Base-by-base conservation (phyloP, 2,888 invertebrate genomes). In the Aleiodes alternator region DNA sequence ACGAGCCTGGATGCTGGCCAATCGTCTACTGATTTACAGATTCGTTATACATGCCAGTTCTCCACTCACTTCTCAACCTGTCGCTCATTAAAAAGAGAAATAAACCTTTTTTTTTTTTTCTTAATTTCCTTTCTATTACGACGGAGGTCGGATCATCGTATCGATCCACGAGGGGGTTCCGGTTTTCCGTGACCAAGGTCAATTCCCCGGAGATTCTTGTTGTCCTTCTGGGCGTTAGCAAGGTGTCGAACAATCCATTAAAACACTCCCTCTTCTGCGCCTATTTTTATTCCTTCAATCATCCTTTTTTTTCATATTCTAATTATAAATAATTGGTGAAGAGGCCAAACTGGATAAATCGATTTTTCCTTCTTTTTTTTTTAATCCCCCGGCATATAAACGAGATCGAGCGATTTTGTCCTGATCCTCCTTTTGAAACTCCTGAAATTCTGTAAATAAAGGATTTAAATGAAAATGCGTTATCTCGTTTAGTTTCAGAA, bases 1-100 rank as follows among this genome's bases (percentile, higher is more conserved):
- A 59, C 4, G 34, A 59, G 34, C 59, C 75, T 75, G 75, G 75
- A 75, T 75, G 75, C 75, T 75, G 75, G 71, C 66, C 75, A 75
- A 75, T 75, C 71, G 71, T 66, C 34, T 14, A 75, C 75, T 75
- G 56, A 75, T 48, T 66, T 55, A 55, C 59, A 12, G 48, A 61
- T 38, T 43, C 43, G 43, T 43, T 59, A 43, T 34, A n/a, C 59
- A 59, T 34, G 59, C 48, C 43, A 71, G 53, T 23, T 71, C 66
- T 68, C 66, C 34, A 50, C 56, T 75, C 51, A 64, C 70, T 64
- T 70, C 34, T 56, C 50, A 56, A 53, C 57, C 66, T 57, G 71
- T 71, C 56, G 43, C 57, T 66, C 59, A 57, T 57, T 57, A 31
- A 29, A 57, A 31, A 31, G 16, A 43, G 11, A 43, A 57, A 29